Base-by-base conservation (phyloP, 2,797 vertebrate species). In the Muscicapa striata region DNA sequence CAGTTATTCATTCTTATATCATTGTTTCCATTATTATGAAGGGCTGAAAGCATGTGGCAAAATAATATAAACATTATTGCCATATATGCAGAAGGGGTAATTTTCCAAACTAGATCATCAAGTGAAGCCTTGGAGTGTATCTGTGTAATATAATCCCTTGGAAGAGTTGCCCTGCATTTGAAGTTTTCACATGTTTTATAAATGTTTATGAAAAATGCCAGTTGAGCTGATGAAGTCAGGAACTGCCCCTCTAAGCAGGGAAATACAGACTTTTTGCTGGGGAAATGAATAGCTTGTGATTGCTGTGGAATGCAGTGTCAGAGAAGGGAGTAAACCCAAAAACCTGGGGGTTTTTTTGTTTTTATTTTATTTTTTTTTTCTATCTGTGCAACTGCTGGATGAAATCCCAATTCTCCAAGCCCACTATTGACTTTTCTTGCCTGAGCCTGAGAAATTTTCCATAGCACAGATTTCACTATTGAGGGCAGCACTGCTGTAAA, bases 1-100 rank as follows among this genome's bases (percentile, higher is more conserved):
- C 92, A 92, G 72, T 92, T 89, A 69, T 89, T 92, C 84, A 19
- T 93, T 97, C 84, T 96, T 93, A 20, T 91, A 85, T 97, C 91
- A 91, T 95, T 95, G 84, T 97, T 97, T 95, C 92, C 94, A 85
- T 92, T 95, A 83, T 94, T 95, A 95, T 94, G 94, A 92, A 92
- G 95, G 93, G 51, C 78, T 81, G 70, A 83, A 96, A 91, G 92
- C 90, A 97, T 92, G 94, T 83, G 82, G 90, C 84, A 87, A 95
- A 95, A 94, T 94, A 97, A 95, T 80, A 94, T 87, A 95, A 95
- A 95, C 87, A 91, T 94, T 89, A 89, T 83, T 92, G 87, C 87
- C 87, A 72, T 93, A 87, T 91, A 94, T 93, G 94, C 91, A 91
- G 89, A 94, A 85, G 68, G 45, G 61, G 11, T 89, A 45, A 92